A percentile compares a stretch with the other conserved stretches of the same genome.
phyloP scores from a whole-genome alignment of 2,888 invertebrate genomes.

The Diarsia mendica region DNA sequence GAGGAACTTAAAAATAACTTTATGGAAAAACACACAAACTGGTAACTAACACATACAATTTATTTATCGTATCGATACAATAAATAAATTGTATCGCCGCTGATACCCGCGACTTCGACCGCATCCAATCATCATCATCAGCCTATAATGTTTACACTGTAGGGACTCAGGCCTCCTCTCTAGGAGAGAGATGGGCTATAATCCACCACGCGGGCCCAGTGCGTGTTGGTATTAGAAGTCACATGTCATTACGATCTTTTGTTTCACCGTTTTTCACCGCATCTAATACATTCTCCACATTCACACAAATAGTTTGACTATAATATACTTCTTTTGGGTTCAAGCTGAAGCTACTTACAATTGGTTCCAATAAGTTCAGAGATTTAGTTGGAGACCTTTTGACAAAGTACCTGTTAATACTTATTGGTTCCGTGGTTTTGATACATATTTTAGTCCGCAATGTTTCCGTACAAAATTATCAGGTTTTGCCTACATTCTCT shows the following conservation, averaged over 20 bases:
- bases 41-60: not conserved
- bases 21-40: constrained; percentile 1
- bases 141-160: too few species aligned
- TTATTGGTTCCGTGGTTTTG: not conserved
- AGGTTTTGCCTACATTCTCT: constrained; percentile 7
- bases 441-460: constrained; percentile 1
- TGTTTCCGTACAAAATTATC: not conserved
- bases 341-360: not conserved
- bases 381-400: not conserved
- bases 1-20: not conserved
- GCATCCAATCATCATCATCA: not conserved
- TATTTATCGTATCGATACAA: not conserved
- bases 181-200: too few species aligned
- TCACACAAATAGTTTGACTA: not conserved
- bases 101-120: not conserved
- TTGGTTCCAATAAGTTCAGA: not conserved
- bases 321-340: not conserved
- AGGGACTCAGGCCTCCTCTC: too few species aligned
- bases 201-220: too few species aligned
- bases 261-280: not conserved
- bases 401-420: not conserved
- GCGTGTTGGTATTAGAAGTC: too few species aligned
- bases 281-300: not conserved
- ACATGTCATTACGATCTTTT: too few species aligned
- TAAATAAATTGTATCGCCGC: not conserved